Base-by-base conservation (phyloP, 1,140 invertebrate genomes). In the Streblospio benedicti region DNA sequence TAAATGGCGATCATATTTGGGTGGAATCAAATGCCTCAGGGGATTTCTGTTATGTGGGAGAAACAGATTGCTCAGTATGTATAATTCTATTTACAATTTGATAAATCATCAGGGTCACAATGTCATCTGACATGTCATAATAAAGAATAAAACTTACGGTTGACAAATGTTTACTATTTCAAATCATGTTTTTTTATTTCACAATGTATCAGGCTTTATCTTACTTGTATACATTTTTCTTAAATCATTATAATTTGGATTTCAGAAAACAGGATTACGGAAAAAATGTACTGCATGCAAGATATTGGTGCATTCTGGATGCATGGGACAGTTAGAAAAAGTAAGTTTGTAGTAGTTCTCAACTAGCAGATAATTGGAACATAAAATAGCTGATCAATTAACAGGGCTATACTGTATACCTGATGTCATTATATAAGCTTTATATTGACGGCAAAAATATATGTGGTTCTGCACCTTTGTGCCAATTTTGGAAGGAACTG, bases 251-350 rank as follows among this genome's bases (percentile, higher is more conserved):
- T 53, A n/a, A 1, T 56, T 54, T 63, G n/a, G 60, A 54, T 73
- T 71, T 28, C 67, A 80, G 79, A 79, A 78, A 71, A 70, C 88
- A 66, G 91, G 91, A 32, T 82, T 85, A 47, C 84, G 92, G 32
- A 85, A 92, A 81, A 93, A 93, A 74, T 97, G 93, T 77, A 86
- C 91, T 0, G 90, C 90, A 14, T 97, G 93, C 79, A 90, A 92
- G 71, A 87, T 95, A 61, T 85, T 93, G 38, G 87, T 87, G 0
- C 93, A 96, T 76, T 83, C 85, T 12, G 84, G 83, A 41, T 96
- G 93, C 79, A 86, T 93, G 62, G 81, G 81, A 61, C 82, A 84
- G 14, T 79, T 89, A 32, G 89, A 92, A 65, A 82, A 86, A 65
- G 82, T 87, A 67, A 63, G 66, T 62, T 31, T 30, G 3, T 12